These are phyloP conservation scores for Popillia japonica DNA, from an alignment of 1,140 invertebrate genomes.

Conservation along the genomic window DNA sequence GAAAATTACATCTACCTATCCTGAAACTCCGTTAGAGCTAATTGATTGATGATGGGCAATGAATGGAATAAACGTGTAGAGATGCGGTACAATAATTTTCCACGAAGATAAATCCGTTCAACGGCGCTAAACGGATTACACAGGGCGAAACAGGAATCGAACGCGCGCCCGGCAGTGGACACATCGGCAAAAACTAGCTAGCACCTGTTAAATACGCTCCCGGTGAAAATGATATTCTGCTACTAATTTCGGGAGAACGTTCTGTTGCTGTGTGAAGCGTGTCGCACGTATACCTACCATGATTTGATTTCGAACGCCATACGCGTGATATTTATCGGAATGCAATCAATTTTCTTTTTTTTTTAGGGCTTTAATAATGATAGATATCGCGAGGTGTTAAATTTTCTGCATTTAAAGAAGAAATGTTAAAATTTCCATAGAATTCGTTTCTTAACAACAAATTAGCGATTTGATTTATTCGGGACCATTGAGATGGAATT, in stretches of 20 bases:
- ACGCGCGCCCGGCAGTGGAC: not conserved
- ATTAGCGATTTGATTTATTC: too few relatives aligned
- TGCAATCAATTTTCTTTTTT: too few relatives aligned
- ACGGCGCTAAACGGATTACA: not conserved
- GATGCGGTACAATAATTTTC: not conserved
- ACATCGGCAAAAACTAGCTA: not conserved
- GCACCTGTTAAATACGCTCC: not conserved
- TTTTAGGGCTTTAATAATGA: too few relatives aligned
- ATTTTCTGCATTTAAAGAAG: too few relatives aligned
- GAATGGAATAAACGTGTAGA: slow-evolving; percentile 1
- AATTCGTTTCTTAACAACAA: too few relatives aligned
- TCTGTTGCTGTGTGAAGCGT: too few relatives aligned
- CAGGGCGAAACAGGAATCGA: not conserved
- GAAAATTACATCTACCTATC: not conserved
- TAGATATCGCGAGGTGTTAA: too few relatives aligned
- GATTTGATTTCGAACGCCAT: too few relatives aligned
- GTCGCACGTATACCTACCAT: too few relatives aligned
- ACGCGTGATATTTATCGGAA: too few relatives aligned
- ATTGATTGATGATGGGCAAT: not conserved
- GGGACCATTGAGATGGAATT: too few relatives aligned
- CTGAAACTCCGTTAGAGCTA: not conserved
- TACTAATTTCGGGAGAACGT: not conserved
- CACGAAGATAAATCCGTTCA: not conserved
- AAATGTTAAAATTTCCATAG: too few relatives aligned
- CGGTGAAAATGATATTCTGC: not conserved